Conservation (phyloP, 2,888 invertebrate species). For the Thelaira solivaga region DNA sequence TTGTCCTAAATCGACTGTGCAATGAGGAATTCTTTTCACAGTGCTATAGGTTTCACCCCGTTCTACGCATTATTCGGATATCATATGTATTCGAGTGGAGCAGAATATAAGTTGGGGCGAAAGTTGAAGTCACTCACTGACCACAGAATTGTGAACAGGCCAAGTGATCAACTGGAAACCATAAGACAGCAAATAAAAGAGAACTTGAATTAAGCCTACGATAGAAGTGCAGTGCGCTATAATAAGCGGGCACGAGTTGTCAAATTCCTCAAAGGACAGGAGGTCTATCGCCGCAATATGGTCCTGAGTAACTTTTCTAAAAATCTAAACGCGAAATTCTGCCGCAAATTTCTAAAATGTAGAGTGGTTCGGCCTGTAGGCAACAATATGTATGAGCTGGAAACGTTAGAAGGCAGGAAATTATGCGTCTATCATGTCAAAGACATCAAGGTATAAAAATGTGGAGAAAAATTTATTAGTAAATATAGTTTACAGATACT, state of each 20-base stretch:
- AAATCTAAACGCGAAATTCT: neutral
- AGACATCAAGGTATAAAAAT: too few species aligned
- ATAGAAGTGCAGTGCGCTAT: neutral
- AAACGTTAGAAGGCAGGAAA: neutral
- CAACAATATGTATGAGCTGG: neutral
- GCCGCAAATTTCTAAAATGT: neutral
- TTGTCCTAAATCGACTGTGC: neutral
- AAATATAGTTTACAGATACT: too few species aligned
- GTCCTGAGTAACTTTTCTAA: neutral
- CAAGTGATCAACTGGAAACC: neutral
- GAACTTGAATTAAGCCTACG: neutral
- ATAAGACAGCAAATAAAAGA: neutral
- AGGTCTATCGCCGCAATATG: neutral
- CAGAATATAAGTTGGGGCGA: neutral
- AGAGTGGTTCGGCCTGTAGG: neutral
- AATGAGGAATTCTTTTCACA: neutral
- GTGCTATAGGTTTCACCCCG: neutral
- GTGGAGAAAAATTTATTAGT: too few species aligned
- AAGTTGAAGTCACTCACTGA: neutral
- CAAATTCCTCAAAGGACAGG: neutral
- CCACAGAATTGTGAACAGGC: neutral
- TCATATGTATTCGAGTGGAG: neutral
- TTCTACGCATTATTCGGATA: neutral
- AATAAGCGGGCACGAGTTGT: neutral
- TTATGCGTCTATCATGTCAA: too few species aligned